Percentiles rank a stretch among this genome's conserved stretches.
Conservation (phyloP, 2,797 vertebrate genomes). For the Centroberyx gerrardi region DNA sequence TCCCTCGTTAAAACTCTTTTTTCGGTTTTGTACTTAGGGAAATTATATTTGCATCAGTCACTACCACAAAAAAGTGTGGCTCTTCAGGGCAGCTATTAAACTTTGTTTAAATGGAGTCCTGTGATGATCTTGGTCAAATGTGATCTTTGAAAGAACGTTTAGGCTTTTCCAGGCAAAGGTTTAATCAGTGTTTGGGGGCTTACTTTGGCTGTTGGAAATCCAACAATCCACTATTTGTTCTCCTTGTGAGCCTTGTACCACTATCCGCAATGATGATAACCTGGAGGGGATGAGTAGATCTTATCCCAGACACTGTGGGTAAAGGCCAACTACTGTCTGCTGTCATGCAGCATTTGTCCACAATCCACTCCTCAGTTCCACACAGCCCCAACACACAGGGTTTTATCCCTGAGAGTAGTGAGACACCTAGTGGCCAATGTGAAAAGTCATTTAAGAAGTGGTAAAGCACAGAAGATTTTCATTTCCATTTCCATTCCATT, state of each 20-base stretch:
- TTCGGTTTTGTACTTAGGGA: not conserved
- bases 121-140: constrained; percentile 10
- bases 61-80: not conserved
- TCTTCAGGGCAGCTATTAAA: not conserved
- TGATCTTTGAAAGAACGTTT: constrained; percentile 23
- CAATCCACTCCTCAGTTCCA: not conserved
- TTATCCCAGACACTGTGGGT: constrained; percentile 39
- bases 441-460: constrained; percentile 2
- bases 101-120: not conserved
- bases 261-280: constrained; percentile 7
- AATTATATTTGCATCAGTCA: constrained; percentile 4
- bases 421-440: constrained; percentile 74
- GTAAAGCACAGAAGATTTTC: not conserved
- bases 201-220: not conserved
- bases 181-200: constrained; percentile 34
- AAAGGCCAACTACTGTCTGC: constrained; percentile 40
- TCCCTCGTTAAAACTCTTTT: not conserved
- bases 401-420: constrained; percentile 41
- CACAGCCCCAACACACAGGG: not conserved
- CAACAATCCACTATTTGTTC: constrained; percentile 49
- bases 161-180: constrained; percentile 20
- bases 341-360: constrained; percentile 51
- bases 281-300: constrained; percentile 46
- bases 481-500: not conserved
- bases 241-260: constrained; percentile 42